A percentile compares a stretch with the other conserved stretches of the same genome.
These are phyloP conservation scores for Cyanoramphus novaezelandiae DNA, from an alignment of 2,113 vertebrate species.

Conservation along the genomic window DNA sequence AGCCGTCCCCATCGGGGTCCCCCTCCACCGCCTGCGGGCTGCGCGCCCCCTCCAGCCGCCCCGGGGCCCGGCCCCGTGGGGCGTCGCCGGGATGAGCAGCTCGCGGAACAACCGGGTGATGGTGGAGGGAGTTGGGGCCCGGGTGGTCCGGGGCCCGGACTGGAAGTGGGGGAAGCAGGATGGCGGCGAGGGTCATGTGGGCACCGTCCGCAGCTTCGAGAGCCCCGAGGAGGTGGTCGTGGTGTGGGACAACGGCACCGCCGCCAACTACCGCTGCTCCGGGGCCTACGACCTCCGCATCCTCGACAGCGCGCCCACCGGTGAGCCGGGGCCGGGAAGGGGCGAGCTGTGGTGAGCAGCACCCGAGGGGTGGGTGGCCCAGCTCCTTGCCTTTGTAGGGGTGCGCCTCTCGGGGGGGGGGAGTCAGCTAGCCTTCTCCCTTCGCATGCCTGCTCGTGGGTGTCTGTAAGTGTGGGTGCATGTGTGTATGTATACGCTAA, in stretches of 20 bases:
- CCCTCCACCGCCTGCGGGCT: not conserved
- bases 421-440: rapidly evolving
- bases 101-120: constrained; percentile 96
- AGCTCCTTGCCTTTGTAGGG: not conserved
- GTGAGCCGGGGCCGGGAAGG: constrained; percentile 68
- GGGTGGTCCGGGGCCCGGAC: constrained; percentile 94
- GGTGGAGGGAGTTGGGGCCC: constrained; percentile 97
- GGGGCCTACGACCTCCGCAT: constrained; percentile 97
- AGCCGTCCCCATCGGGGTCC: not conserved
- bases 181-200: constrained; percentile 96
- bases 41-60: constrained; percentile 31
- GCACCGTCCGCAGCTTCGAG: constrained; percentile 98
- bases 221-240: constrained; percentile 98
- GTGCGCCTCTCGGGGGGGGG: not conserved
- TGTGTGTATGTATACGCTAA: rapidly evolving
- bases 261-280: constrained; percentile 98
- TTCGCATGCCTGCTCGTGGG: not conserved
- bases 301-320: constrained; percentile 96
- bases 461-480: not conserved
- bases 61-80: not conserved
- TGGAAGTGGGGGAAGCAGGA: constrained; percentile 99
- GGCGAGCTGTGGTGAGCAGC: not conserved
- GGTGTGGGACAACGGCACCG: constrained; percentile 98
- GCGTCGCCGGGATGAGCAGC: constrained; percentile 84
- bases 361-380: rapidly evolving